These are phyloP conservation scores for Patiria pectinifera DNA, from an alignment of 53 echinoderm and acorn worm species.

Conservation along the genomic window DNA sequence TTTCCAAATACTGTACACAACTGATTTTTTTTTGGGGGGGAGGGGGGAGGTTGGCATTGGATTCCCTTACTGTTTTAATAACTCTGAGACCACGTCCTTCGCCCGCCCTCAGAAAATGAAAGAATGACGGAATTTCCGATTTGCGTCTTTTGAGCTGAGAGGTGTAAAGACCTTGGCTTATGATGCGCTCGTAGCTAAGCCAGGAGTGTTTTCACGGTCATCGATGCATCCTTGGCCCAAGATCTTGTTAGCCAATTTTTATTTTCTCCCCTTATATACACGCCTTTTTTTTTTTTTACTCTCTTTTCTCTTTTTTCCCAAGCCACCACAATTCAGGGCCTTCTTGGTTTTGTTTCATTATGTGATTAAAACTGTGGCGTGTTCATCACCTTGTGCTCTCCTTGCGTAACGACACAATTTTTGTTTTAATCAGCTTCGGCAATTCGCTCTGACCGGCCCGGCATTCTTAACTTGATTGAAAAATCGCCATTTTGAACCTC, in stretches of 20 bases:
- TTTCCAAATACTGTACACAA: not conserved
- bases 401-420: not conserved
- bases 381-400: conserved; percentile 11
- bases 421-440: not conserved
- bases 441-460: not conserved
- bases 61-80: not conserved
- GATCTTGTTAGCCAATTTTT: conserved; percentile 55
- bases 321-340: conserved; percentile 17
- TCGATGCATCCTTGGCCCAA: conserved; percentile 53
- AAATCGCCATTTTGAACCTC: not conserved
- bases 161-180: conserved; percentile 50
- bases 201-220: conserved; percentile 44
- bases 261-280: not conserved
- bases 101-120: not conserved
- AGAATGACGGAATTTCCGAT: not conserved
- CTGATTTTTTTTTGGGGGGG: not conserved
- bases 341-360: conserved; percentile 1
- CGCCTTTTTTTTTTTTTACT: not conserved
- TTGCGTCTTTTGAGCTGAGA: not conserved
- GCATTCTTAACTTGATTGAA: not conserved
- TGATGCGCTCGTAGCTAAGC: conserved; percentile 35
- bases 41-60: not conserved
- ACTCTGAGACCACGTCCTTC: not conserved
- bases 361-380: conserved; percentile 31
- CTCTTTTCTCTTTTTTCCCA: not conserved